phyloP scores from a whole-genome alignment of 2,797 vertebrate genomes.

The Scarus forsteni region DNA sequence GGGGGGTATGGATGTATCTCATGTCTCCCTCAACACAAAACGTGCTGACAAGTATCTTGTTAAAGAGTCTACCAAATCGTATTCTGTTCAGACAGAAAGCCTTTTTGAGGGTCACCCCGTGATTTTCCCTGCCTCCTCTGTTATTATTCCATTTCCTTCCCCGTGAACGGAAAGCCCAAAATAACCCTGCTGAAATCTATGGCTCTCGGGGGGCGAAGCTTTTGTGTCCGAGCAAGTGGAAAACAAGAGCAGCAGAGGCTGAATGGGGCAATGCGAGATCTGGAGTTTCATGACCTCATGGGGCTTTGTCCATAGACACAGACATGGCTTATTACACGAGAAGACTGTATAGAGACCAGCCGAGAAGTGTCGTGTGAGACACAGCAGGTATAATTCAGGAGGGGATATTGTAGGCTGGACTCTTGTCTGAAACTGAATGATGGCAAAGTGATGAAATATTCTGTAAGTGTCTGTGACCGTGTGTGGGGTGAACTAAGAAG shows the following conservation, averaged over 20 bases:
- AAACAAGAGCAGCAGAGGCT: constrained; percentile 70
- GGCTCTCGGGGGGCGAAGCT: constrained; percentile 77
- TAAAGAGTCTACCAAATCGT: constrained; percentile 22
- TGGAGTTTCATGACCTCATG: constrained; percentile 67
- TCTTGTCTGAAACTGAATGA: constrained; percentile 46
- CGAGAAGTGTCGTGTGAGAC: constrained; percentile 42
- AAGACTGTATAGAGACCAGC: constrained; percentile 37
- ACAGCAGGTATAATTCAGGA: constrained; percentile 39
- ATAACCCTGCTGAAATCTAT: constrained; percentile 81
- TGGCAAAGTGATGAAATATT: constrained; percentile 57
- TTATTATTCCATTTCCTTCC: constrained; percentile 86
- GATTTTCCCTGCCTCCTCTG: constrained; percentile 70
- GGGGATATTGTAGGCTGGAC: constrained; percentile 25
- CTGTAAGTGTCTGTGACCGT: constrained; percentile 37
- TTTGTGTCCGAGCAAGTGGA: constrained; percentile 79
- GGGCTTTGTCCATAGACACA: constrained; percentile 50
- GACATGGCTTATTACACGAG: constrained; percentile 65
- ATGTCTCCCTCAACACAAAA: constrained; percentile 23
- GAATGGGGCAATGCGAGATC: constrained; percentile 63
- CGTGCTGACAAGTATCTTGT: constrained; percentile 29
- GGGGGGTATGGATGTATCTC: background rate
- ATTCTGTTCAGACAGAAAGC: constrained; percentile 28
- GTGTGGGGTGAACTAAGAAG: constrained; percentile 3
- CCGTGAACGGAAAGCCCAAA: constrained; percentile 80
- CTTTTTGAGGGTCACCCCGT: constrained; percentile 58